Evolutionary conservation across 2,113 vertebrate genomes (phyloP).

Genomic region (Neomonachus schauinslandi): DNA sequence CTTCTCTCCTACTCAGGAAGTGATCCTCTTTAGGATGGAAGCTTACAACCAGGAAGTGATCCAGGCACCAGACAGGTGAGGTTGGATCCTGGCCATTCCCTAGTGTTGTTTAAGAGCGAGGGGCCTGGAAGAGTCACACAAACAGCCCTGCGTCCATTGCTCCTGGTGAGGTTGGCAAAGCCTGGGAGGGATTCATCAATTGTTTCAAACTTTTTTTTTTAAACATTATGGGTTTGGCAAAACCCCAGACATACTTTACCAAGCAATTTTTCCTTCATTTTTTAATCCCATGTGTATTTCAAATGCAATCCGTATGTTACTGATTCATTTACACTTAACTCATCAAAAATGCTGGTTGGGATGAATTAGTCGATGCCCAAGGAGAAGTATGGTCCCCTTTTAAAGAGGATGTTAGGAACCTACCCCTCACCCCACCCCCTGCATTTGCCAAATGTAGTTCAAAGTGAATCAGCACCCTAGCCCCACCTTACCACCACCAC

Average conservation of each 20-base stretch:
- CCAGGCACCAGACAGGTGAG: not conserved
- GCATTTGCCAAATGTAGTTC: constrained; percentile 68
- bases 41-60: not conserved
- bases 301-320: constrained; percentile 75
- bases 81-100: not conserved
- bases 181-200: constrained; percentile 63
- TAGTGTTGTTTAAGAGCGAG: not conserved
- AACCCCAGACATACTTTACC: constrained; percentile 77
- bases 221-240: constrained; percentile 75
- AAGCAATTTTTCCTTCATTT: constrained; percentile 72
- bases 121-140: too few relatives aligned
- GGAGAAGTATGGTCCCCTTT: constrained; percentile 61
- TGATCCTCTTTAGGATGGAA: not conserved
- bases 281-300: constrained; percentile 78
- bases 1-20: not conserved
- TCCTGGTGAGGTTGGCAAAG: constrained; percentile 27
- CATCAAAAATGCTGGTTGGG: constrained; percentile 77
- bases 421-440: not conserved
- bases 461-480: constrained; percentile 50
- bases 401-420: constrained; percentile 63
- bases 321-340: constrained; percentile 81
- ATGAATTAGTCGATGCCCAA: constrained; percentile 75
- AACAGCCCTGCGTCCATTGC: not conserved
- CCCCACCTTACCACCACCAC: not conserved
- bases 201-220: constrained; percentile 71